Base-by-base conservation (phyloP, 2,113 vertebrate genomes). In the Cynopterus brachyotis region DNA sequence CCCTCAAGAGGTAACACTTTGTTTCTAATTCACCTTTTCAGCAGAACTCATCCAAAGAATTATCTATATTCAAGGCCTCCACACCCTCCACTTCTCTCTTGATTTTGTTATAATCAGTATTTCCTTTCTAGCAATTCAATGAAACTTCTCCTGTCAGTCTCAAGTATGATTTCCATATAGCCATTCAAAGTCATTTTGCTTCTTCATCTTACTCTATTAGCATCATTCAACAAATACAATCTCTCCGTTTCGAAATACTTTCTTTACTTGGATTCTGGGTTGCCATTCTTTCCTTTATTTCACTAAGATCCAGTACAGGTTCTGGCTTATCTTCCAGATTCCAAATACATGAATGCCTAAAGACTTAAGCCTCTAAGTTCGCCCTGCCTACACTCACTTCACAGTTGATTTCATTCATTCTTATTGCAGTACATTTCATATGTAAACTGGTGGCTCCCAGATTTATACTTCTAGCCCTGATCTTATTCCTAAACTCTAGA, bases 41-140 rank as follows among this genome's bases (percentile, higher is more conserved):
- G 9, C 20, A 94, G 57, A 95, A 60, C 4, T 86, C 53, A 76
- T 78, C 76, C 35, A 20, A 81, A 55, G 28, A 89, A 89, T 57
- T 81, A n/a, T 1, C 47, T 42, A 0, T 24, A 22, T 5, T 32
- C n/a, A 40, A 37, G 24, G 1, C 6, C 13, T 1, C 42, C 57
- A 6, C 5, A 24, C 76, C 45, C 47, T 79, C 19, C 7, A 6
- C 3, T 64, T 83, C 32, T 85, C 9, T 72, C 66, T 78, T 72
- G 26, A 32, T 70, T 91, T 97, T 13, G 84, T 10, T 50, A 5
- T 59, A n/a, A 59, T 76, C 35, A 57, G 7, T 42, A 87, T 95
- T 88, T 50, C 3, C 50, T 79, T 9, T 45, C 45, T 26, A 72
- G 20, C 3, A 76, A 32, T 59, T 26, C 15, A 76, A 50, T 59